Base-by-base conservation (phyloP, 2,888 invertebrate genomes). In the Ectemnius lituratus region DNA sequence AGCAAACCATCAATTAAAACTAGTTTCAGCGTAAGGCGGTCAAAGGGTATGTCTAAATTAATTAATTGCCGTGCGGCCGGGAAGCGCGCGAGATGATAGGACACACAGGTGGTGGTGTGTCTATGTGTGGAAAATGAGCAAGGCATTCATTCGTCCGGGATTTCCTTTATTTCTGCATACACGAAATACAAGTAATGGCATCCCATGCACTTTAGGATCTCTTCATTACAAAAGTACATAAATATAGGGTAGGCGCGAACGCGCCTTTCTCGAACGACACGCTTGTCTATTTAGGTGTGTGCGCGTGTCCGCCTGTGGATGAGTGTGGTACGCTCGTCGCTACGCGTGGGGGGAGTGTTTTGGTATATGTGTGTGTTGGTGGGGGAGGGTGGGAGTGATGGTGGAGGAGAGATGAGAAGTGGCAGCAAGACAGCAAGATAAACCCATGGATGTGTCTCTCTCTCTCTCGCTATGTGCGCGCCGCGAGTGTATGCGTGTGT, bases 151-250 rank as follows among this genome's bases (percentile, higher is more conserved):
- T 82, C 80, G 86, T 87, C 84, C 85, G 82, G 76, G 81, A 79
- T 86, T 87, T 86, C 76, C 84, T 86, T 87, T 87, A 86, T 52
- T 88, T 88, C 87, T 85, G 76, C 83, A 85, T 88, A 88, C 84
- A 87, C 52, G 52, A 88, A 88, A 88, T 88, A 86, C 87, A 88
- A 87, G 86, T 87, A 88, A 89, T 89, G 89, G 89, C 89, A 88
- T 88, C 86, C 86, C 84, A 86, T 83, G 82, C 81, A 83, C 37
- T 37, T 23, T 37, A 85, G 85, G 87, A 84, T 88, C 85, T 86
- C 86, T 86, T 86, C 87, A 84, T 87, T 88, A 87, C 81, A 86
- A 86, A 86, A 86, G 85, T 79, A 82, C 37, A 37, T 74, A 82
- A 63, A 75, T 78, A 72, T 76, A 82, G 27, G 27, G 56, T 58